phyloP scores from a whole-genome alignment of 2,888 invertebrate species.

The Leucophenga maculata region DNA sequence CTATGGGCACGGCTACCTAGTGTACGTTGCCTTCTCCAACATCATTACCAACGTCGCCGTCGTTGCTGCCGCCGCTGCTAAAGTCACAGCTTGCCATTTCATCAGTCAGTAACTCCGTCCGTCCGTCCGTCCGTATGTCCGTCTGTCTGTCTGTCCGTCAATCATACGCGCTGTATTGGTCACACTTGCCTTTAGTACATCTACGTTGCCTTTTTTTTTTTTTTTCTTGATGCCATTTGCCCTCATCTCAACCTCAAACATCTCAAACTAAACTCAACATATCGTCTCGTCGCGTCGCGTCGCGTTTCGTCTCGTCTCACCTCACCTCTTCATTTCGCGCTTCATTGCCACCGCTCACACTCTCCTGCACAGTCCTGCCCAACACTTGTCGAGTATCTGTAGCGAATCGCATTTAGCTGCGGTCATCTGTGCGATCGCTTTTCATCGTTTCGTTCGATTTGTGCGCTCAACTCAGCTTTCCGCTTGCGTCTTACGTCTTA shows the following conservation, averaged over 20 bases:
- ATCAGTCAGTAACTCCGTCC: background rate
- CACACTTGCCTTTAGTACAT: too few relatives aligned
- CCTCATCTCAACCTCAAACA: too few relatives aligned
- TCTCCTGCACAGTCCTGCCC: background rate
- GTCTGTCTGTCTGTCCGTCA: background rate
- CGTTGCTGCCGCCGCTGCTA: too few relatives aligned
- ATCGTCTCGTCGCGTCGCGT: too few relatives aligned
- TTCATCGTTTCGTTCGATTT: constrained; percentile 43
- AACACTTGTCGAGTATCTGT: constrained; percentile 62
- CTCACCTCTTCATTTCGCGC: too few relatives aligned
- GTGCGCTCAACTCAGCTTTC: constrained; percentile 20
- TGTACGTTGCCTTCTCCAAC: too few relatives aligned
- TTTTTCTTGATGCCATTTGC: too few relatives aligned
- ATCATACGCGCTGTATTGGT: background rate
- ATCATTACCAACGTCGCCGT: too few relatives aligned
- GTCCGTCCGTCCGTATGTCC: background rate
- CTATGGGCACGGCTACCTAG: constrained; percentile 10
- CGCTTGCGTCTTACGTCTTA: constrained; percentile 20
- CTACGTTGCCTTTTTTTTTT: too few relatives aligned
- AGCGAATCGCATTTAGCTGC: constrained; percentile 69
- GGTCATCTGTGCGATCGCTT: constrained; percentile 68
- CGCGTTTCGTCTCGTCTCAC: too few relatives aligned
- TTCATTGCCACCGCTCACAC: background rate
- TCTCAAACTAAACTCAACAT: too few relatives aligned
- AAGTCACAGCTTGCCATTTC: background rate